Conservation (phyloP, 2,888 invertebrate genomes). For the Octodonta nipae region DNA sequence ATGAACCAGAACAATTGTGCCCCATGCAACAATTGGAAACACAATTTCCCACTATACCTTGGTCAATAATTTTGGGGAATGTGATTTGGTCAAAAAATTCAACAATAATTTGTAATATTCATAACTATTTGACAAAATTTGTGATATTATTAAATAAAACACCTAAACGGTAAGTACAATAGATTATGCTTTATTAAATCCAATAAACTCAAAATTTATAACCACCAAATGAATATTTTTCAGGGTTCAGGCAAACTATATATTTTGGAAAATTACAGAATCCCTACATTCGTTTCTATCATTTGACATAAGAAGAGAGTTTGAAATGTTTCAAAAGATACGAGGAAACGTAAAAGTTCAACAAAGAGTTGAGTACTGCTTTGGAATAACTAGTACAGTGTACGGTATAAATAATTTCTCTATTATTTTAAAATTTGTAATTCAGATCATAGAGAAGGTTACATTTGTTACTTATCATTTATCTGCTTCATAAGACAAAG, state of each 20-base stretch:
- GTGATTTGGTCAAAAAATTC: constrained; percentile 8
- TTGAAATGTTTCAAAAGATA: constrained; percentile 9
- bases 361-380: constrained; percentile 16
- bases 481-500: too few relatives aligned
- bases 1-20: background rate
- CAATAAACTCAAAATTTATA: too few relatives aligned
- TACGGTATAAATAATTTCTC: too few relatives aligned
- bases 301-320: constrained; percentile 12
- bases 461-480: too few relatives aligned
- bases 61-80: constrained; percentile 8
- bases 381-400: constrained; percentile 16
- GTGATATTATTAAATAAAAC: constrained; percentile 12
- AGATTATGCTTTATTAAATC: background rate
- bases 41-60: constrained; percentile 10
- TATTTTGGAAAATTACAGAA: constrained; percentile 16
- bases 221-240: constrained; percentile 2
- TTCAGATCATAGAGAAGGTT: too few relatives aligned
- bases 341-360: constrained; percentile 2
- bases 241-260: constrained; percentile 16
- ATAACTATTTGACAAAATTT: constrained; percentile 10
- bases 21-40: constrained; percentile 4
- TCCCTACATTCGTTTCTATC: constrained; percentile 13
- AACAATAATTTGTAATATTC: constrained; percentile 7
- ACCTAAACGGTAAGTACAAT: constrained; percentile 10
- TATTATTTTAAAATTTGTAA: too few relatives aligned